Evolutionary conservation across 2,888 invertebrate genomes (phyloP).

Genomic region (Zhuqinia jingwanae): DNA sequence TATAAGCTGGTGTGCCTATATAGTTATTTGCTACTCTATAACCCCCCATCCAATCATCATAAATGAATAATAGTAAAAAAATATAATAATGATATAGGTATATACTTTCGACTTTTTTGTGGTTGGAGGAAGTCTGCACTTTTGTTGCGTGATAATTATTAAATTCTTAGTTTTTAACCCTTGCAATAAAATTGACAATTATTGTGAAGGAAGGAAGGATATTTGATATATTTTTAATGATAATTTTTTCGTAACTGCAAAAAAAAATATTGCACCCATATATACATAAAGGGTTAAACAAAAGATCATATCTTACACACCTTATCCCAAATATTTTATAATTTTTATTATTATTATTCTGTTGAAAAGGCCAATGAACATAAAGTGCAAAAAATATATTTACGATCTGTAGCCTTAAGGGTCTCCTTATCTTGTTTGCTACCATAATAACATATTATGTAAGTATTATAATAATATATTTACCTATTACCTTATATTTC

Average conservation of each 20-base stretch:
- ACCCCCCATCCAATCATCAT: no score
- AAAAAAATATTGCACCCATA: not conserved
- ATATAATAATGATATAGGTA: no score
- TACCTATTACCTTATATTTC: not conserved
- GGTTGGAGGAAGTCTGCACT: no score
- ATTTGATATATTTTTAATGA: conserved; percentile 22
- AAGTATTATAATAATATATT: conserved; percentile 2
- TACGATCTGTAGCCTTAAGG: conserved; percentile 26
- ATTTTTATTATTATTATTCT: not conserved
- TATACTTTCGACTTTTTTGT: no score
- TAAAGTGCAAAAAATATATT: not conserved
- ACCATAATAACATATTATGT: conserved; percentile 8
- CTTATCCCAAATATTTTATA: not conserved
- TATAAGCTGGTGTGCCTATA: not conserved
- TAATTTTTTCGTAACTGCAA: not conserved
- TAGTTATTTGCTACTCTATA: not conserved
- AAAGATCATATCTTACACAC: not conserved
- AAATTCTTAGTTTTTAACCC: no score
- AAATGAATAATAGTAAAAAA: no score
- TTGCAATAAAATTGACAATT: no score
- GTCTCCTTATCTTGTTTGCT: conserved; percentile 18
- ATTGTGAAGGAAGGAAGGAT: conserved; percentile 22
- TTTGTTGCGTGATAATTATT: no score
- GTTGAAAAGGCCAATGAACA: conserved; percentile 13
- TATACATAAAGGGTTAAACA: no score